Evolutionary conservation across 2,888 invertebrate species (phyloP).

Genomic region (Geophilus truncorum): DNA sequence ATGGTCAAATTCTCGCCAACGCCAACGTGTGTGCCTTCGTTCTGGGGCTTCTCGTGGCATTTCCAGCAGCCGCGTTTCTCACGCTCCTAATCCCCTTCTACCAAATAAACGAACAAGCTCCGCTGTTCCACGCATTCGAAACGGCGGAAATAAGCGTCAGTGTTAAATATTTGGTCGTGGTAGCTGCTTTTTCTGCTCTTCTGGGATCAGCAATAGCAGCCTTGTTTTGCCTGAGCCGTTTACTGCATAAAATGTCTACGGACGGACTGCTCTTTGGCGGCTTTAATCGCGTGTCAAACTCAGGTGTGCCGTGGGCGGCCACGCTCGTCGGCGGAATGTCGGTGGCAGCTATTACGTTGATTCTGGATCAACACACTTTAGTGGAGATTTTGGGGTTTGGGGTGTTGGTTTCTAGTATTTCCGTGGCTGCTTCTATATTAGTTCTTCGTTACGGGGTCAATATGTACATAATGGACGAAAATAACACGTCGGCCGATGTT

Average conservation of each 20-base stretch:
- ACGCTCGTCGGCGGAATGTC: slow-evolving; percentile 28
- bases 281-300: slow-evolving; percentile 30
- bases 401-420: slow-evolving; percentile 35
- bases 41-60: slow-evolving; percentile 38
- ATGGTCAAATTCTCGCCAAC: slow-evolving; percentile 36
- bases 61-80: slow-evolving; percentile 36
- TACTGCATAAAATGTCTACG: slow-evolving; percentile 37
- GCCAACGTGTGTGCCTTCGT: slow-evolving; percentile 39
- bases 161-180: slow-evolving; percentile 38
- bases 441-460: slow-evolving; percentile 35
- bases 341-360: slow-evolving; percentile 31
- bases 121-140: slow-evolving; percentile 38
- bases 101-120: slow-evolving; percentile 36
- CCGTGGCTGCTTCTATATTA: slow-evolving; percentile 37
- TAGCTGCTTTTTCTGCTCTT: slow-evolving; percentile 38
- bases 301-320: slow-evolving; percentile 37
- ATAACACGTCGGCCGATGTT: not conserved
- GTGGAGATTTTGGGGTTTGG: slow-evolving; percentile 39
- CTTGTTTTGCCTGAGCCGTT: slow-evolving; percentile 37
- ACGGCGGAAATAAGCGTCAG: slow-evolving; percentile 35
- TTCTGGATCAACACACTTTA: slow-evolving; percentile 36
- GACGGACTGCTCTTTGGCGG: slow-evolving; percentile 39
- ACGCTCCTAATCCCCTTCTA: slow-evolving; percentile 39
- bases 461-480: not conserved
- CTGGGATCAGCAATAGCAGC: slow-evolving; percentile 37